phyloP scores from a whole-genome alignment of 2,888 invertebrate species.

The Lithophane leautieri region DNA sequence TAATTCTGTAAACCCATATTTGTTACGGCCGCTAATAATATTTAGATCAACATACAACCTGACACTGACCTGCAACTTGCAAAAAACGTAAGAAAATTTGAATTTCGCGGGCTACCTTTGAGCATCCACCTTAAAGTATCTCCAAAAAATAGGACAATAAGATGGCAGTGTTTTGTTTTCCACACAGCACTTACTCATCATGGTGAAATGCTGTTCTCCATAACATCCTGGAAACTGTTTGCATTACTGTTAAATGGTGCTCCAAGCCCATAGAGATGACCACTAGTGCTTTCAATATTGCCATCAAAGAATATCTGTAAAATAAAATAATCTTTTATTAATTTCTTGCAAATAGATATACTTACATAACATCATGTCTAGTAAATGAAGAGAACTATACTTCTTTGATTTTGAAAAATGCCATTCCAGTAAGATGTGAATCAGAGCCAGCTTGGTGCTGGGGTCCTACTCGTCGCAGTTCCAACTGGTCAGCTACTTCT shows the following conservation, averaged over 20 bases:
- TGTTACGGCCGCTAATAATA: no score
- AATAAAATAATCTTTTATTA: slow-evolving; percentile 11
- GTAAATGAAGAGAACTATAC: slow-evolving; percentile 59
- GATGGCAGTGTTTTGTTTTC: slow-evolving; percentile 64
- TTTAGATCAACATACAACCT: no score
- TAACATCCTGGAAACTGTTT: slow-evolving; percentile 92
- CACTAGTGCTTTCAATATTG: slow-evolving; percentile 99
- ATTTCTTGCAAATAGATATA: not conserved
- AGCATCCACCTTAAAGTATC: no score
- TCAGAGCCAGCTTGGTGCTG: slow-evolving; percentile 99
- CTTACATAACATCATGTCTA: not conserved
- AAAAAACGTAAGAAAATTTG: no score
- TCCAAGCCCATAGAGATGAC: slow-evolving; percentile 98
- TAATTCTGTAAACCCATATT: no score
- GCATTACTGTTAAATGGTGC: slow-evolving; percentile 95
- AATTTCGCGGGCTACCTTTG: no score
- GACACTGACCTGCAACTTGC: no score
- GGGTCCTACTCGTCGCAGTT: slow-evolving; percentile 97
- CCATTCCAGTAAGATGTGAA: slow-evolving; percentile 98
- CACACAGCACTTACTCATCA: slow-evolving; percentile 71
- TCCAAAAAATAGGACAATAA: slow-evolving; percentile 67
- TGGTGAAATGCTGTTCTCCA: slow-evolving; percentile 92
- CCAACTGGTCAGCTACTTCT: slow-evolving; percentile 98
- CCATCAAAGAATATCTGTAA: slow-evolving; percentile 99
- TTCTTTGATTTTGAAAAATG: slow-evolving; percentile 94